Conservation (phyloP, 2,113 vertebrate genomes). For the Corydoras maculifer region DNA sequence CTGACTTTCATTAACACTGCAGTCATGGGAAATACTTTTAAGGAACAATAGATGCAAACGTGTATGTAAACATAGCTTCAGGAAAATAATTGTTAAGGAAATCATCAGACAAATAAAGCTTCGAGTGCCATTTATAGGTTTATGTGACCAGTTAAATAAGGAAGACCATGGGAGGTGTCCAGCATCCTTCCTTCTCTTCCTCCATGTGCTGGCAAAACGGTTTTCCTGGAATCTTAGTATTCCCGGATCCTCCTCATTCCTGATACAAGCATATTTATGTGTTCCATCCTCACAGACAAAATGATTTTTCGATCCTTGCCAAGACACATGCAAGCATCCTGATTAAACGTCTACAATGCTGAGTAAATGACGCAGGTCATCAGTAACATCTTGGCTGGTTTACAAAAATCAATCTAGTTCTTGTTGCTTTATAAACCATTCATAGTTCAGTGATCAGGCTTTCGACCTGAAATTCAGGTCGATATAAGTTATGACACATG, state of each 20-base stretch:
- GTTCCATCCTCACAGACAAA: constrained; percentile 8
- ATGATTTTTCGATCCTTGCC: neutral
- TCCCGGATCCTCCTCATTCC: constrained; percentile 22
- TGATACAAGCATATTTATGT: constrained; percentile 20
- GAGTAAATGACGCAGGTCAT: neutral
- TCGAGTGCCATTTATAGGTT: constrained; percentile 4
- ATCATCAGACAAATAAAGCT: constrained; percentile 19
- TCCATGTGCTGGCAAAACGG: neutral
- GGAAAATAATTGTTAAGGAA: constrained; percentile 25
- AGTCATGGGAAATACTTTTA: neutral
- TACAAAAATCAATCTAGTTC: no score
- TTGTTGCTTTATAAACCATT: no score
- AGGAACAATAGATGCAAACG: constrained; percentile 31
- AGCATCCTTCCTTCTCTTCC: constrained; percentile 31
- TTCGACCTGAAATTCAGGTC: no score
- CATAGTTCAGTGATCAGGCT: no score
- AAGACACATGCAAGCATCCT: constrained; percentile 6
- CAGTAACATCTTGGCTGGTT: neutral
- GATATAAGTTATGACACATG: no score
- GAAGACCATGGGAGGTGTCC: constrained; percentile 18
- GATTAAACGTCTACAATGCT: neutral
- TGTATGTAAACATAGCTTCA: constrained; percentile 22
- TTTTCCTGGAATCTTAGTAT: constrained; percentile 21
- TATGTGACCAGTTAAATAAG: neutral
- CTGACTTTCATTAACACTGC: no score